Evolutionary conservation across 2,797 vertebrate genomes (phyloP).

Genomic region (Gambelia wislizenii): DNA sequence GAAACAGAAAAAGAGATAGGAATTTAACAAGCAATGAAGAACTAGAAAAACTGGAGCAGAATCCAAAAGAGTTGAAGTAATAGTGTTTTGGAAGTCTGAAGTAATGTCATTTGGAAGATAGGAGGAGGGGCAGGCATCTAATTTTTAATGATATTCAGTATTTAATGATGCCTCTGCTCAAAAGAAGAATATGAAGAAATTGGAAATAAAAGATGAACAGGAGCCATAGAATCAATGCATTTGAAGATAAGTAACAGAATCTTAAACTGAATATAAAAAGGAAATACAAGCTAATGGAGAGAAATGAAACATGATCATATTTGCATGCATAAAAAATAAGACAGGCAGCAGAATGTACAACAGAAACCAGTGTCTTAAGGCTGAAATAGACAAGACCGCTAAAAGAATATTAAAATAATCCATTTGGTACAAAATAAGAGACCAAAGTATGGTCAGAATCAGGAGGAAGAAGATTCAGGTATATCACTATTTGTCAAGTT

Average conservation of each 20-base stretch:
- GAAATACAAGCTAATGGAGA: neutral
- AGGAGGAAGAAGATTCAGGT: neutral
- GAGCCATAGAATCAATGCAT: neutral
- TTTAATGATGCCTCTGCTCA: neutral
- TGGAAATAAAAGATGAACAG: neutral
- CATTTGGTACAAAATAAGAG: neutral
- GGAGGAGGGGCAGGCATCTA: neutral
- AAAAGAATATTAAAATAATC: neutral
- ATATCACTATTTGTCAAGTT: neutral
- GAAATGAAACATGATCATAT: neutral
- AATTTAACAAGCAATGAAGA: neutral
- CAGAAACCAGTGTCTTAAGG: neutral
- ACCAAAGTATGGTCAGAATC: neutral
- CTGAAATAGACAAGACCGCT: neutral
- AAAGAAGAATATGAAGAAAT: neutral
- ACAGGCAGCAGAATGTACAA: neutral
- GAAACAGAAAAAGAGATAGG: neutral
- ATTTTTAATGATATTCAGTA: neutral
- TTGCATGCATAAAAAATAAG: slow-evolving; percentile 4
- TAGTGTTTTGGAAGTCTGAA: neutral
- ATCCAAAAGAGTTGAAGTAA: neutral
- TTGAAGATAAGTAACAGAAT: neutral
- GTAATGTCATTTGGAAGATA: neutral
- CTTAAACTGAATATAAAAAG: neutral
- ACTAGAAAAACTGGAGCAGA: neutral